Percentiles rank a stretch among this genome's conserved stretches.
These are phyloP conservation scores for Amphiprion ocellaris DNA, from an alignment of 2,113 vertebrate genomes.

Conservation along the genomic window DNA sequence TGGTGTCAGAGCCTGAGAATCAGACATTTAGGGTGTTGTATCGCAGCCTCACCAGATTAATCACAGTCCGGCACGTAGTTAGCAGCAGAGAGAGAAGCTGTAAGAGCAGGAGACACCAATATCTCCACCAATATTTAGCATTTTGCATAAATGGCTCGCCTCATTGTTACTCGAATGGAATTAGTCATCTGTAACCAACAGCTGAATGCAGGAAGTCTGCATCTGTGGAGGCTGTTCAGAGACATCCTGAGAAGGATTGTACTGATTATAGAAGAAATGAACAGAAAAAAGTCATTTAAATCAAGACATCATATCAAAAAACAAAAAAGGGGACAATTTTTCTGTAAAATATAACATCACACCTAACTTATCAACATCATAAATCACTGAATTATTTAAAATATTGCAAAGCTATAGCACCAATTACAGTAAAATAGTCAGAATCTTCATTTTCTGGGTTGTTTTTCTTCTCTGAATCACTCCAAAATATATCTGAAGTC, in stretches of 20 bases:
- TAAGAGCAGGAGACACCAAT: neutral
- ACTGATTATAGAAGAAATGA: neutral
- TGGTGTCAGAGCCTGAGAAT: neutral
- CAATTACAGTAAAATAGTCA: neutral
- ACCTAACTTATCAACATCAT: neutral
- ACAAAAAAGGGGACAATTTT: neutral
- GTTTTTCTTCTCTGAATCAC: neutral
- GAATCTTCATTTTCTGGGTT: too few species aligned
- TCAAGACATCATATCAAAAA: too few species aligned
- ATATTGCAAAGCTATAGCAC: neutral
- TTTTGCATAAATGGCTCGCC: neutral
- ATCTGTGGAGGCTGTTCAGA: neutral
- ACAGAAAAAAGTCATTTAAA: too few species aligned
- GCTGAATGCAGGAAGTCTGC: neutral
- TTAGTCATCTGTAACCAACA: neutral
- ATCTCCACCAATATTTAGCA: neutral
- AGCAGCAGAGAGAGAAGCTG: conserved; percentile 1
- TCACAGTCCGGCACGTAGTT: neutral
- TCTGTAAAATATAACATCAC: conserved; percentile 4
- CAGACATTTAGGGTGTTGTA: neutral
- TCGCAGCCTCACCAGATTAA: neutral
- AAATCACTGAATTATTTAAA: too few species aligned
- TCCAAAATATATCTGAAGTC: neutral
- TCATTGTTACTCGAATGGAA: neutral
- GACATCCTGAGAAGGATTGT: neutral